phyloP scores from a whole-genome alignment of 1,140 invertebrate genomes.

The Neodiprion lecontei region DNA sequence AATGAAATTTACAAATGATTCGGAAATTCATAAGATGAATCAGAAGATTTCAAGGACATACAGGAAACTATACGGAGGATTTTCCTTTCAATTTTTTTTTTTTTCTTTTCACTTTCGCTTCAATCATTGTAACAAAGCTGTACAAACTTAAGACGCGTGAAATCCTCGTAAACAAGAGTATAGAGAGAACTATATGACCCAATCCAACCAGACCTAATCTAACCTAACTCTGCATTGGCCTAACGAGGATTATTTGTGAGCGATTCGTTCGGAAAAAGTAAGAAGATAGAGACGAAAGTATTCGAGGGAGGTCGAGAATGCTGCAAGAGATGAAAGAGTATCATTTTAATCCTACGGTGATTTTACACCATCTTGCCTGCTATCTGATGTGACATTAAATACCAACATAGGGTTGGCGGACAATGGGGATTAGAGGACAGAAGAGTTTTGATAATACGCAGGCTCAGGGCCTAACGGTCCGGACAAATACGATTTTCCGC shows the following conservation, averaged over 20 bases:
- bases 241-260: too few relatives aligned
- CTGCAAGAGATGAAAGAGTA: constrained; percentile 8
- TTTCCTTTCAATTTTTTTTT: not conserved
- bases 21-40: too few relatives aligned
- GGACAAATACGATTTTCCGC: constrained; percentile 54
- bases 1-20: too few relatives aligned
- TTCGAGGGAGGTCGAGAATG: not conserved
- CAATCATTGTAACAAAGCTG: not conserved
- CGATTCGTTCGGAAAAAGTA: too few relatives aligned
- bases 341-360: constrained; percentile 35
- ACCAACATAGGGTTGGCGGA: constrained; percentile 23
- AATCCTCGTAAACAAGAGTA: not conserved
- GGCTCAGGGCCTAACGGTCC: constrained; percentile 47
- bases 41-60: not conserved
- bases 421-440: constrained; percentile 22
- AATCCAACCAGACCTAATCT: too few relatives aligned
- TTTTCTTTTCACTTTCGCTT: not conserved
- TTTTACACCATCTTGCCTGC: constrained; percentile 51
- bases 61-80: not conserved
- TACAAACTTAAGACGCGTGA: not conserved
- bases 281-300: not conserved
- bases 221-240: too few relatives aligned
- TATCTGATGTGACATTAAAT: constrained; percentile 49
- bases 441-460: constrained; percentile 35
- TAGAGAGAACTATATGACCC: not conserved